Evolutionary conservation across 2,113 vertebrate species (phyloP).

Genomic region (Collichthys lucidus): DNA sequence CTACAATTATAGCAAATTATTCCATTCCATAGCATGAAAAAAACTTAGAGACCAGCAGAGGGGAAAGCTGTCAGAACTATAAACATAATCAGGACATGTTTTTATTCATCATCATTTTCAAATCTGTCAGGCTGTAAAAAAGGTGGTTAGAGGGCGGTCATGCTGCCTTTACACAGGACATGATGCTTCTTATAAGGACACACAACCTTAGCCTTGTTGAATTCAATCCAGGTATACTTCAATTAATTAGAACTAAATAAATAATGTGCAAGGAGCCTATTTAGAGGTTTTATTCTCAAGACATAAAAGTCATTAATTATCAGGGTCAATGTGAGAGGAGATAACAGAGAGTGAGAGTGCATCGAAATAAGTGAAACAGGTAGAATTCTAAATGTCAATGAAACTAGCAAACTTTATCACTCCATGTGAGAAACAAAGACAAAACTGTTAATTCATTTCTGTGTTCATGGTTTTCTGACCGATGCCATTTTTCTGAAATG

Average conservation of each 20-base stretch:
- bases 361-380: slow-evolving; percentile 55
- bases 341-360: slow-evolving; percentile 66
- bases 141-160: slow-evolving; percentile 1
- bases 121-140: slow-evolving; percentile 19
- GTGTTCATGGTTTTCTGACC: slow-evolving; percentile 35
- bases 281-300: slow-evolving; percentile 83
- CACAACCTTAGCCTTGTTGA: slow-evolving; percentile 65
- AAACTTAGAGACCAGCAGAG: slow-evolving; percentile 5
- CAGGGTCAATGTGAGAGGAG: slow-evolving; percentile 71
- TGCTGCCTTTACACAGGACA: slow-evolving; percentile 33
- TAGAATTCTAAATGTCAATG: slow-evolving; percentile 52
- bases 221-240: slow-evolving; percentile 83
- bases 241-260: slow-evolving; percentile 87
- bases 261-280: slow-evolving; percentile 81
- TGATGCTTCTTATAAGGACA: slow-evolving; percentile 34
- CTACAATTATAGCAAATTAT: slow-evolving; percentile 33
- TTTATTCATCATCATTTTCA: slow-evolving; percentile 19
- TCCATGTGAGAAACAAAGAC: slow-evolving; percentile 19
- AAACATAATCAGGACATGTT: slow-evolving; percentile 21
- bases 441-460: neutral
- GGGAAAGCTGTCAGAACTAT: slow-evolving; percentile 9
- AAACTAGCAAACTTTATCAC: slow-evolving; percentile 39
- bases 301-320: slow-evolving; percentile 85
- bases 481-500: slow-evolving; percentile 23
- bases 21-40: slow-evolving; percentile 3